Percentiles rank a stretch among this genome's conserved stretches.
Evolutionary conservation across 1,140 invertebrate species (phyloP).

Genomic region (Drosophila setifemur): DNA sequence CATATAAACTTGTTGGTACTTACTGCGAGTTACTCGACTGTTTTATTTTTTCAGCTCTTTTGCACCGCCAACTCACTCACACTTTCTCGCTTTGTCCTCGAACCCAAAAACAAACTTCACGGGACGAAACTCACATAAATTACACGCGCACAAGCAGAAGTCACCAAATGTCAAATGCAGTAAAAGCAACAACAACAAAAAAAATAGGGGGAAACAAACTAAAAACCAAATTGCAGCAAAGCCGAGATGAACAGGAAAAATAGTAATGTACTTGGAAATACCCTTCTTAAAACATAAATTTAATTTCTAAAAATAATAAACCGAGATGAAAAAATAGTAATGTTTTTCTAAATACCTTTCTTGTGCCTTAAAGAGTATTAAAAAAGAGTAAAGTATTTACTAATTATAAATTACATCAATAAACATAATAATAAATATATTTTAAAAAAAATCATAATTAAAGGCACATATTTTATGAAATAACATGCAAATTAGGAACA

Average conservation of each 20-base stretch:
- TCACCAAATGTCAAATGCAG: slow-evolving; percentile 78
- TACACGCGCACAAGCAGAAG: slow-evolving; percentile 66
- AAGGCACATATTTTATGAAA: too few relatives aligned
- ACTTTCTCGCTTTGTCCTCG: slow-evolving; percentile 27
- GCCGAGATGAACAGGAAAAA: slow-evolving; percentile 2
- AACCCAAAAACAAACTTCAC: slow-evolving; percentile 62
- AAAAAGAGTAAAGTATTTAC: too few relatives aligned
- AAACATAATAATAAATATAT: too few relatives aligned
- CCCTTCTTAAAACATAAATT: not conserved
- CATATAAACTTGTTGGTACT: slow-evolving; percentile 62
- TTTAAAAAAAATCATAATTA: too few relatives aligned
- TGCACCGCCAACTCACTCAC: not conserved
- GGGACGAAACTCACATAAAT: slow-evolving; percentile 73
- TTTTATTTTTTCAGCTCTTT: slow-evolving; percentile 1
- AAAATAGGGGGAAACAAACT: slow-evolving; percentile 31
- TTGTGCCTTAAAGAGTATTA: too few relatives aligned
- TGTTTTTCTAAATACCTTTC: too few relatives aligned
- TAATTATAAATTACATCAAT: too few relatives aligned
- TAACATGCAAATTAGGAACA: too few relatives aligned
- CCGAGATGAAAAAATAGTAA: too few relatives aligned
- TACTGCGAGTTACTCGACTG: slow-evolving; percentile 40
- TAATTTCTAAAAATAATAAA: too few relatives aligned
- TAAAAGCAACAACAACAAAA: slow-evolving; percentile 42
- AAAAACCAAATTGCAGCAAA: slow-evolving; percentile 55
- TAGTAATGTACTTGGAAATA: not conserved